Evolutionary conservation across 2,888 invertebrate species (phyloP).

Genomic region (Gymnoscelis rufifasciata): DNA sequence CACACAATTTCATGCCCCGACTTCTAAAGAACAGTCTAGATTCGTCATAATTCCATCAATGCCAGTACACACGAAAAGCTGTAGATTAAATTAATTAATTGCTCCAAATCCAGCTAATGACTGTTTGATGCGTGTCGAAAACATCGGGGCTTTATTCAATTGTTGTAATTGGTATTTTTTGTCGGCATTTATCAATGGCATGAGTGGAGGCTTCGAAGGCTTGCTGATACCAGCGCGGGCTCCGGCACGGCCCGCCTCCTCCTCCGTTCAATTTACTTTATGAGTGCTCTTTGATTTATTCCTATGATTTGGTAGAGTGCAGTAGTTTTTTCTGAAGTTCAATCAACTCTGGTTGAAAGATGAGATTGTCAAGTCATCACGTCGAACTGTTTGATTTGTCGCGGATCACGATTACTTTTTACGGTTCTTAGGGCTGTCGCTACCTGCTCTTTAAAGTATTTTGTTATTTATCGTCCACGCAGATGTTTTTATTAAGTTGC

Average conservation of each 20-base stretch:
- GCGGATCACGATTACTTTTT: slow-evolving; percentile 36
- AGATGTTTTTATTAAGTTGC: no score
- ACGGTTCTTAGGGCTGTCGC: slow-evolving; percentile 27
- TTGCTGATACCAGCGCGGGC: slow-evolving; percentile 49
- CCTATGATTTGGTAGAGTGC: slow-evolving; percentile 21
- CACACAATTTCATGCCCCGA: slow-evolving; percentile 76
- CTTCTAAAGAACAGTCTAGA: slow-evolving; percentile 67
- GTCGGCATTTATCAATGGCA: slow-evolving; percentile 46
- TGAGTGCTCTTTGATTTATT: slow-evolving; percentile 19
- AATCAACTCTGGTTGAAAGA: slow-evolving; percentile 35
- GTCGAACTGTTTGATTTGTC: slow-evolving; percentile 48
- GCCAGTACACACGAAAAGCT: slow-evolving; percentile 39
- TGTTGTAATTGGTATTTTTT: slow-evolving; percentile 58
- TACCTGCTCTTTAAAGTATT: background rate
- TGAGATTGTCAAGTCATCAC: slow-evolving; percentile 54
- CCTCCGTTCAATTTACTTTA: slow-evolving; percentile 13
- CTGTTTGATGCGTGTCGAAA: slow-evolving; percentile 53
- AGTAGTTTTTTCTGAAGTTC: slow-evolving; percentile 23
- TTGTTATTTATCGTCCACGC: background rate
- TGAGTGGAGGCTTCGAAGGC: slow-evolving; percentile 29
- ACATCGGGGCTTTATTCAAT: slow-evolving; percentile 47
- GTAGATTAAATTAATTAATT: slow-evolving; percentile 54
- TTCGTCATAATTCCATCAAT: slow-evolving; percentile 70
- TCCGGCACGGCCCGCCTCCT: slow-evolving; percentile 29
- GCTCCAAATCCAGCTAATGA: slow-evolving; percentile 52